Percentiles rank a stretch among this genome's conserved stretches.
Conservation (phyloP, 1,140 invertebrate species). For the Cotesia vestalis region DNA sequence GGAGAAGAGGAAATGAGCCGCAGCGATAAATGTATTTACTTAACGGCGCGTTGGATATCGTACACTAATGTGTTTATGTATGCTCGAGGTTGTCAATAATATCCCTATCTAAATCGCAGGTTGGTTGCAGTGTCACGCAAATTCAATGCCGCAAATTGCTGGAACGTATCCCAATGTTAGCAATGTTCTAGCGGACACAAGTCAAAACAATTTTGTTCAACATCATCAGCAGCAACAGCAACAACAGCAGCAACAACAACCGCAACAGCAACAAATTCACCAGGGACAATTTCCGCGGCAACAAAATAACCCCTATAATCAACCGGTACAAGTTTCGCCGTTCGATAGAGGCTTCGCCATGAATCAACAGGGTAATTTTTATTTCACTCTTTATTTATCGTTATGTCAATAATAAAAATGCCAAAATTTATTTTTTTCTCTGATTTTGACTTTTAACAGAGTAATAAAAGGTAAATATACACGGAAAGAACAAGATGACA, state of each 20-base stretch:
- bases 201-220: constrained; percentile 48
- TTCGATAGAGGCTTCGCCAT: constrained; percentile 20
- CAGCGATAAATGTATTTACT: constrained; percentile 32
- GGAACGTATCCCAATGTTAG: constrained; percentile 45
- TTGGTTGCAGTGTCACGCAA: constrained; percentile 38
- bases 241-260: constrained; percentile 32
- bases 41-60: constrained; percentile 6
- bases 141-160: constrained; percentile 40
- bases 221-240: constrained; percentile 45
- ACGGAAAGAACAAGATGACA: too few species aligned
- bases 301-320: constrained; percentile 6
- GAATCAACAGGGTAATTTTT: constrained; percentile 44
- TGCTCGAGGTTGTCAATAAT: constrained; percentile 13
- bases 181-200: constrained; percentile 47
- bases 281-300: constrained; percentile 10
- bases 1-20: constrained; percentile 27
- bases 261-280: constrained; percentile 39
- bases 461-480: too few species aligned
- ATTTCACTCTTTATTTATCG: not conserved
- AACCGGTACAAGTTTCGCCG: constrained; percentile 35
- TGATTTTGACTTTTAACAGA: too few species aligned
- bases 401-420: not conserved
- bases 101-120: constrained; percentile 28
- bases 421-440: not conserved
- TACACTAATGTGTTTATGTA: constrained; percentile 17